Conservation (phyloP, 2,888 invertebrate genomes). For the Platycheirus rosarum region DNA sequence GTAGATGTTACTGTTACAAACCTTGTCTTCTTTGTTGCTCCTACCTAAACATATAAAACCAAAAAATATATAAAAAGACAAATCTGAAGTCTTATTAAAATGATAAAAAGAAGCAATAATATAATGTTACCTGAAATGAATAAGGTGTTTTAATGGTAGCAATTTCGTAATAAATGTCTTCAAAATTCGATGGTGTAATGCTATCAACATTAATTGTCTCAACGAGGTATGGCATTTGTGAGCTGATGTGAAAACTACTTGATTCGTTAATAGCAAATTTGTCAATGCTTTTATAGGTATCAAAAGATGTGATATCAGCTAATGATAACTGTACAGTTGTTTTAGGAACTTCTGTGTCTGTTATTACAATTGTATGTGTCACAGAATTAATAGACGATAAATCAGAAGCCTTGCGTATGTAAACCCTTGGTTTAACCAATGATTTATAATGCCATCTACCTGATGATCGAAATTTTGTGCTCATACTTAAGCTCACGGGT, state of each 20-base stretch:
- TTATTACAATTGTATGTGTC: slow-evolving; percentile 81
- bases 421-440: slow-evolving; percentile 92
- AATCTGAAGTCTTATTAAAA: too few species aligned
- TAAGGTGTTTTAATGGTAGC: slow-evolving; percentile 95
- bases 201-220: slow-evolving; percentile 95
- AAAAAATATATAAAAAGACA: too few species aligned
- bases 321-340: slow-evolving; percentile 88
- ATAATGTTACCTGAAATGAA: slow-evolving; percentile 89
- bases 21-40: slow-evolving; percentile 92
- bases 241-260: slow-evolving; percentile 18
- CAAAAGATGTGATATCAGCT: slow-evolving; percentile 83
- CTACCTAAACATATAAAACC: slow-evolving; percentile 85
- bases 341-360: slow-evolving; percentile 86
- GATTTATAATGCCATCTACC: slow-evolving; percentile 96
- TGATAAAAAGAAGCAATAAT: neutral
- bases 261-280: slow-evolving; percentile 74
- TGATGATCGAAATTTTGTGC: slow-evolving; percentile 64
- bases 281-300: too few species aligned
- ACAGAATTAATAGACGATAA: slow-evolving; percentile 74
- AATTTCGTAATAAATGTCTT: slow-evolving; percentile 93
- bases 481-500: neutral
- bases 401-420: slow-evolving; percentile 86
- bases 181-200: slow-evolving; percentile 93
- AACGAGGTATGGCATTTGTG: slow-evolving; percentile 84
- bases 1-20: slow-evolving; percentile 94